phyloP scores from a whole-genome alignment of 2,888 invertebrate genomes.

The Eupithecia dodoneata region DNA sequence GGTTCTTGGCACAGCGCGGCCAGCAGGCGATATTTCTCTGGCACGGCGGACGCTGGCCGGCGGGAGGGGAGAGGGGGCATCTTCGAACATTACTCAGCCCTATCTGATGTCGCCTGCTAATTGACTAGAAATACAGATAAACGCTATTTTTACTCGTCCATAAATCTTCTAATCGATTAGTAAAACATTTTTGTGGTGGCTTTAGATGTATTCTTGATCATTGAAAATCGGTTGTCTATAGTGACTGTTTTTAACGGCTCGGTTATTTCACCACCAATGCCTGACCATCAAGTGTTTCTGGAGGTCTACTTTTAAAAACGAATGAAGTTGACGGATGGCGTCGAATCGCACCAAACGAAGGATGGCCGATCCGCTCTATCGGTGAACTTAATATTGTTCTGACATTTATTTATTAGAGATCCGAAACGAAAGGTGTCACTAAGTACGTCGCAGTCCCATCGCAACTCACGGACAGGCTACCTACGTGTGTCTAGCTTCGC shows the following conservation, averaged over 20 bases:
- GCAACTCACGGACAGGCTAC: no score
- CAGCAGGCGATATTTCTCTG: slow-evolving; percentile 33
- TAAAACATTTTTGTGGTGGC: slow-evolving; percentile 11
- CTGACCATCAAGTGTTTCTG: neutral
- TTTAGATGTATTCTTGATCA: neutral
- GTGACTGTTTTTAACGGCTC: neutral
- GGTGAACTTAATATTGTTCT: no score
- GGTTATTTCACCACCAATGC: neutral
- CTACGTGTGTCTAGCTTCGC: no score
- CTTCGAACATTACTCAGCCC: slow-evolving; percentile 71
- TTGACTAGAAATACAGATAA: slow-evolving; percentile 82
- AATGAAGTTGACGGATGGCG: no score
- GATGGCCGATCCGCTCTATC: no score
- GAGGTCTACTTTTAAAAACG: no score
- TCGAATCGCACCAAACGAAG: no score
- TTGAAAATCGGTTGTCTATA: neutral
- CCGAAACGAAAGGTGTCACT: no score
- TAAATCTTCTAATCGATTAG: slow-evolving; percentile 61
- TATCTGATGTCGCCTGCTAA: slow-evolving; percentile 81
- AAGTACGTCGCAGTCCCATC: no score
- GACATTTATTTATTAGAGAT: no score
- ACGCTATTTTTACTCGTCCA: slow-evolving; percentile 70
- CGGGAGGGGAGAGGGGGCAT: slow-evolving; percentile 26
- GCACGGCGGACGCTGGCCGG: slow-evolving; percentile 26
- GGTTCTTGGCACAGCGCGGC: slow-evolving; percentile 12